Evolutionary conservation across 1,140 invertebrate genomes (phyloP).

Genomic region (Scaptodrosophila lebanonensis): DNA sequence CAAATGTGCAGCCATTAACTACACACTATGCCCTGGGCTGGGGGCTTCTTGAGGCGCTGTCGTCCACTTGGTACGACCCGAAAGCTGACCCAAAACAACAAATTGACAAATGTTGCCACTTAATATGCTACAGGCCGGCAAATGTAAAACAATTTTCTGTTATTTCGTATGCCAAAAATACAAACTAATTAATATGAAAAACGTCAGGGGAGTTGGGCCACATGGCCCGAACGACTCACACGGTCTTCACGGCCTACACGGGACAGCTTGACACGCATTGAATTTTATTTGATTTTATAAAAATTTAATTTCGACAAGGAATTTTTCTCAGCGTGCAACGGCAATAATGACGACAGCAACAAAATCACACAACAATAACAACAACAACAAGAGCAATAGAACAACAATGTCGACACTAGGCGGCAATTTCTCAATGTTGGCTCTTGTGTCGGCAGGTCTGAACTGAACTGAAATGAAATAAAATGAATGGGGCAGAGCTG

Average conservation of each 20-base stretch:
- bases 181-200: constrained; percentile 69
- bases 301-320: constrained; percentile 72
- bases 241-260: too few species aligned
- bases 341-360: not conserved
- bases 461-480: constrained; percentile 31
- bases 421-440: constrained; percentile 65
- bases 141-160: constrained; percentile 69
- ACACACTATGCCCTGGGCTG: constrained; percentile 14
- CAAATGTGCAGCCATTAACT: constrained; percentile 71
- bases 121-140: constrained; percentile 55
- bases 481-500: constrained; percentile 10
- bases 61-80: not conserved
- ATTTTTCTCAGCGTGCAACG: constrained; percentile 40
- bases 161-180: constrained; percentile 68
- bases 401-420: constrained; percentile 34
- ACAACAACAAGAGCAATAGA: too few species aligned
- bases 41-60: not conserved
- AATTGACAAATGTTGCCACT: constrained; percentile 73
- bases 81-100: constrained; percentile 40
- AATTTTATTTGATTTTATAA: constrained; percentile 74
- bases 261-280: constrained; percentile 45
- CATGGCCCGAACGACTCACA: constrained; percentile 6
- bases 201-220: constrained; percentile 32
- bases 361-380: too few species aligned
- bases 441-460: constrained; percentile 28